Percentiles rank a stretch among this genome's conserved stretches.
Evolutionary conservation across 2,113 vertebrate genomes (phyloP).

Genomic region (Corythaixoides concolor): DNA sequence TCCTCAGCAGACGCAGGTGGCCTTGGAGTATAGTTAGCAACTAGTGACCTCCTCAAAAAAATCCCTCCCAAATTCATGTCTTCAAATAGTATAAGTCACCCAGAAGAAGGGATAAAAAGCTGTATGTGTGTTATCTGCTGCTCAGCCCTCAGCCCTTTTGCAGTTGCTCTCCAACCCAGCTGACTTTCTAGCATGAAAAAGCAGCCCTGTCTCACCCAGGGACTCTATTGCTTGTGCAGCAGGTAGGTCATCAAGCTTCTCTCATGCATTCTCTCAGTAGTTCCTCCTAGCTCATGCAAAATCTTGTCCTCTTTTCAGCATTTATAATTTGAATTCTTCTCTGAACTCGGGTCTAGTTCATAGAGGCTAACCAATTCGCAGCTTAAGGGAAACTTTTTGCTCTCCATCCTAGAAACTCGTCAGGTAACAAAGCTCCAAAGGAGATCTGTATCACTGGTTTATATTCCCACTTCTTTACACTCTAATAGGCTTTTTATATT

Average conservation of each 20-base stretch:
- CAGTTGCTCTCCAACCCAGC: not conserved
- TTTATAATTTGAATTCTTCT: not conserved
- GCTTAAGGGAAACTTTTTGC: not conserved
- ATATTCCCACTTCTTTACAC: not conserved
- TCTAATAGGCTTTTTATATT: not conserved
- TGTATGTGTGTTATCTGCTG: not conserved
- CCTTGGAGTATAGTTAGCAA: not conserved
- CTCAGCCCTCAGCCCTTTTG: not conserved
- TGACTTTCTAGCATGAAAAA: not conserved
- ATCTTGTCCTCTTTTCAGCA: not conserved
- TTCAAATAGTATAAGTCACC: not conserved
- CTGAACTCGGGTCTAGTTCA: not conserved
- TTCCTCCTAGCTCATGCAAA: not conserved
- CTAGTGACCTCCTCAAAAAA: not conserved
- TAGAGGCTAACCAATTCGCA: not conserved
- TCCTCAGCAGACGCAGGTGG: not conserved
- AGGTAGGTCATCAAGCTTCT: not conserved
- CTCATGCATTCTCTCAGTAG: accelerated
- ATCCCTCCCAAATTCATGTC: not conserved
- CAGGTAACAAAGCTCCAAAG: not conserved
- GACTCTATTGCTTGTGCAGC: too few relatives aligned
- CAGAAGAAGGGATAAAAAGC: not conserved
- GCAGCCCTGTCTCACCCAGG: not conserved
- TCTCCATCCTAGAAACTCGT: not conserved
- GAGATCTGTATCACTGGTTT: not conserved